Base-by-base conservation (phyloP, 2,888 invertebrate genomes). In the Hyles lineata region DNA sequence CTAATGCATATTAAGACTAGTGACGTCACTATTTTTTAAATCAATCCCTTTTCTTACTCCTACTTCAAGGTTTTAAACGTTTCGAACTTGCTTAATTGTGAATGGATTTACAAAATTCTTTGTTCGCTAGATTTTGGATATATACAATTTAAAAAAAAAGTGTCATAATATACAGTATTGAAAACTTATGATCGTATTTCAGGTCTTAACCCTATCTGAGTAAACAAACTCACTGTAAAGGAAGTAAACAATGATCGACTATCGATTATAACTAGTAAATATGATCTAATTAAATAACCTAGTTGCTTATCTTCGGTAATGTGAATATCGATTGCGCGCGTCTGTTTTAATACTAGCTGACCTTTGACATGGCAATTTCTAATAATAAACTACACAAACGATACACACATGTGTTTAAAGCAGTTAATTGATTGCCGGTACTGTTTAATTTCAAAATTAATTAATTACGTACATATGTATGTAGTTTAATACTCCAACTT, bases 171-270 rank as follows among this genome's bases (percentile, higher is more conserved):
- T 2, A 29, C 29, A 5, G 29, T 29, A 2, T 43, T 43, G 15
- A 43, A 43, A 43, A 15, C 15, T 29, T 29, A 15, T 15, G 15
- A 11, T 11, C 43, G 15, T 11, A 43, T 43, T 15, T 11, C 55
- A 55, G n/a, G 55, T 55, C 55, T 7, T 55, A 5, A n/a, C n/a
- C 6, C n/a, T n/a, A n/a, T 17, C 55, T n/a, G n/a, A 8, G 17
- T 55, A 43, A 60, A 60, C 3, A 61, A 29, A 19, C 25, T 29
- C 58, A 58, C 63, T 72, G 25, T 75, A 61, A 17, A 25, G 23
- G 25, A 23, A 25, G 25, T 25, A 29, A 23, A 61, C 72, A 78
- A 78, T 76, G 74, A 72, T 73, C 21, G 58, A 71, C 35, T 21
- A 70, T 58, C 29, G 29, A 35, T 70, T 70, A 70, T 19, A 58